Base-by-base conservation (phyloP, 2,888 invertebrate species). In the Tethea ocularis region DNA sequence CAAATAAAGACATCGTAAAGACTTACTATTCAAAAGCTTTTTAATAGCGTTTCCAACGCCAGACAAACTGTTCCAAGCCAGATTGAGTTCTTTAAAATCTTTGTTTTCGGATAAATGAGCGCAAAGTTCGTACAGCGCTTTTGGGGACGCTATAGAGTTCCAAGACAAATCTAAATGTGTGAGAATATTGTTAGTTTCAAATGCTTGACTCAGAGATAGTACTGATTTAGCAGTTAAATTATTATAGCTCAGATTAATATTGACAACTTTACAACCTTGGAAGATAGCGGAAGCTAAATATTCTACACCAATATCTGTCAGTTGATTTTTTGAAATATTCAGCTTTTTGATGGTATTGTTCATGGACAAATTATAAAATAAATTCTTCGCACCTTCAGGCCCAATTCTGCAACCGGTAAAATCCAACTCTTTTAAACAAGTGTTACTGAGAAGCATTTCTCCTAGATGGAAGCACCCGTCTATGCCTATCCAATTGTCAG, bases 381-480 rank as follows among this genome's bases (percentile, higher is more conserved):
- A 58, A 17, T 64, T 61, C 52, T 62, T 77, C 7, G 72, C 73
- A 2, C 90, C 89, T 22, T 60, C 59, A 5, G 78, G 61, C 0
- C 89, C 89, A 36, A 90, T 86, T 65, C 75, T 81, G 64, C 91
- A 91, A 2, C 90, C 89, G n/a, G 75, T 63, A 41, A 91, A 70
- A 65, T 81, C 84, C 13, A 91, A 66, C 59, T 86, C 83, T 17
- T 65, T 57, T 36, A 91, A 60, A 2, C 71, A 69, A 11, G 61
- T 70, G 66, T 91, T 90, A 1, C 52, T 67, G 15, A 66, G 63
- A 10, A 91, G 67, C 86, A 91, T 82, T 51, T 83, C 77, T 2
- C 88, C 82, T 58, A 91, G 72, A 77, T 91, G 91, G 58, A 71
- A 88, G 51, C 87, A 88, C 3, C 87, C 82, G 57, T 91, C 91